Evolutionary conservation across 1,140 invertebrate genomes (phyloP), one percentile per base, ranked within the genome.

Genomic region (Drosophila eugracilis): DNA sequence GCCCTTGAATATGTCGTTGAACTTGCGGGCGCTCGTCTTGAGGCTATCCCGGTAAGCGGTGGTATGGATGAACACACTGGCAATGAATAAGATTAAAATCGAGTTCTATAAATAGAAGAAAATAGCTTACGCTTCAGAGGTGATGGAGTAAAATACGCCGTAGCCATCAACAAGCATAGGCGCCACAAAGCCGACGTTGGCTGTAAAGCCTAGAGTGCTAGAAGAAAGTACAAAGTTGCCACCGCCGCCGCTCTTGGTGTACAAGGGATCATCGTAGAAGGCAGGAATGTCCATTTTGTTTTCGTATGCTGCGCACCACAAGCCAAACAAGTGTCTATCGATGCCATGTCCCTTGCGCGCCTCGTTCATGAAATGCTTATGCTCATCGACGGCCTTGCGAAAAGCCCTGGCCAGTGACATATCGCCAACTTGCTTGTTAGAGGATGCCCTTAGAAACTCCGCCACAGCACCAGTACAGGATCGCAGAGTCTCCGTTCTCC

Each of bases 251-350:
- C 94, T 94, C 77, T 93, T 94, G 3, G 71, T 70, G 71, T 92
- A 95, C 2, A 94, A 75, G 3, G 93, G 92, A 91, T 95, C 94
- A 9, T 85, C 88, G 69, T 92, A 95, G 5, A 95, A 73, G 17
- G 92, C 91, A 4, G 94, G 94, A 24, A 93, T 89, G 4, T 92
- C 88, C 5, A 93, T 44, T 28, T 92, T 92, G 21, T 92, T 90
- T 71, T 94, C 94, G 28, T 92, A 67, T 1, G 94, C 92, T 4
- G 94, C 92, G 47, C 96, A 95, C 91, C 96, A 96, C 4, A 96
- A 91, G 36, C 95, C 95, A 90, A 96, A 95, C 2, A 96, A 85
- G 83, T 96, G 95, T 3, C 95, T 88, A 90, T 96, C 95, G 49
- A 95, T 93, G 30, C 95, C 95, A 71, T 93, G 88, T 1, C 94